Evolutionary conservation across 2,113 vertebrate species (phyloP).

Genomic region (Barnardius zonarius): DNA sequence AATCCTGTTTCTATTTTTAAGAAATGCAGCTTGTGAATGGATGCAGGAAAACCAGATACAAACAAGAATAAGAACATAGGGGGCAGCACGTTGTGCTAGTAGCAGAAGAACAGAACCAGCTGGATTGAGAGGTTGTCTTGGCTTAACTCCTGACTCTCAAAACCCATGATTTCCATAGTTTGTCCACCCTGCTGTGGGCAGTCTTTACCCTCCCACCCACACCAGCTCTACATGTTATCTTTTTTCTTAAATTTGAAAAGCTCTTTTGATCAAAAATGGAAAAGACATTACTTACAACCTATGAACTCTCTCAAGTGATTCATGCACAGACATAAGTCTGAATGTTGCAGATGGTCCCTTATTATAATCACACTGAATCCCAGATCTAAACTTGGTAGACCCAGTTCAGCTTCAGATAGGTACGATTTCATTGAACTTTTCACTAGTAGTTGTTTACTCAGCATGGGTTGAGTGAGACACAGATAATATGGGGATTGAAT

Average conservation of each 20-base stretch:
- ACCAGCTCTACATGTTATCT: background rate
- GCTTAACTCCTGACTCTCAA: background rate
- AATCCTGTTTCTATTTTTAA: slow-evolving; percentile 51
- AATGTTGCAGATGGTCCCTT: background rate
- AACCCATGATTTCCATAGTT: background rate
- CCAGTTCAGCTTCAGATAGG: background rate
- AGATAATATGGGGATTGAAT: background rate
- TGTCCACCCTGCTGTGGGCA: background rate
- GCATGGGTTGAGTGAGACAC: background rate
- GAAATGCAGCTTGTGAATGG: slow-evolving; percentile 51
- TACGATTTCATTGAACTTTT: background rate
- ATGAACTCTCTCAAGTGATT: background rate
- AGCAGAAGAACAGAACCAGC: slow-evolving; percentile 19
- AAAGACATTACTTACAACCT: background rate
- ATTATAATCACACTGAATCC: background rate
- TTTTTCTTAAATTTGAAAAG: background rate
- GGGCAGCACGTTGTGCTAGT: slow-evolving; percentile 3
- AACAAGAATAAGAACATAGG: background rate
- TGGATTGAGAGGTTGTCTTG: background rate
- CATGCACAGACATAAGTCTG: background rate
- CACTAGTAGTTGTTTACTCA: background rate
- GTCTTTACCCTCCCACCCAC: background rate
- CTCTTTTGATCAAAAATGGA: background rate
- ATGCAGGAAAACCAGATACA: slow-evolving; percentile 29
- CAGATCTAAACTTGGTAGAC: background rate